phyloP scores from a whole-genome alignment of 1,140 invertebrate species.

The Heliconius nattereri region DNA sequence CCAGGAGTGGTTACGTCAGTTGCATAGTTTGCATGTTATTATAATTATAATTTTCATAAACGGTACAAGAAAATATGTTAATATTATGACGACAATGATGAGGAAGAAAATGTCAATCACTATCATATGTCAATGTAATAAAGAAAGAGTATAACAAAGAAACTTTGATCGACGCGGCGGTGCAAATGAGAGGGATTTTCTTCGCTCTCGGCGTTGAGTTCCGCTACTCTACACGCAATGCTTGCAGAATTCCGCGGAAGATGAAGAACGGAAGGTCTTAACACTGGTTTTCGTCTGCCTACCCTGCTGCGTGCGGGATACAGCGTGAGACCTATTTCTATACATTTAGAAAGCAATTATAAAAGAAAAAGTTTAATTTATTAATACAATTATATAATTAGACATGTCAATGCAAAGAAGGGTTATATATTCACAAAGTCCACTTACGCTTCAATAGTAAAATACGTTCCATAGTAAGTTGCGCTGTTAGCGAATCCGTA shows the following conservation, averaged over 20 bases:
- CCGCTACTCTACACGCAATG: neutral
- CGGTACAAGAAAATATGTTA: slow-evolving; percentile 2
- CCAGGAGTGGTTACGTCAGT: slow-evolving; percentile 48
- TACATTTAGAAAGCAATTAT: too few species aligned
- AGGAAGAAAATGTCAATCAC: slow-evolving; percentile 1
- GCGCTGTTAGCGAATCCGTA: slow-evolving; percentile 39
- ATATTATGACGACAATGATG: neutral
- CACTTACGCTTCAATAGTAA: neutral
- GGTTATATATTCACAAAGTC: slow-evolving; percentile 5
- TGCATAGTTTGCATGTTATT: slow-evolving; percentile 41
- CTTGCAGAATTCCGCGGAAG: too few species aligned
- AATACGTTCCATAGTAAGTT: slow-evolving; percentile 21
- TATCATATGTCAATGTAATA: too few species aligned
- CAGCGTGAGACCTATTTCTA: too few species aligned
- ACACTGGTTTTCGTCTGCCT: too few species aligned
- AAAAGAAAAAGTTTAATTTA: neutral
- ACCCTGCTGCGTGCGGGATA: too few species aligned
- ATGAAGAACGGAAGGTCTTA: too few species aligned
- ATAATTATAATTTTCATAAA: slow-evolving; percentile 8
- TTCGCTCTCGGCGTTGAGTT: neutral
- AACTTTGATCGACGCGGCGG: too few species aligned
- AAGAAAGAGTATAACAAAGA: too few species aligned
- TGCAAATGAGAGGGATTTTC: too few species aligned
- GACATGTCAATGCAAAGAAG: neutral
- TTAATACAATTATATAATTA: neutral